Evolutionary conservation across 2,113 vertebrate genomes (phyloP).

Genomic region (Sula dactylatra): DNA sequence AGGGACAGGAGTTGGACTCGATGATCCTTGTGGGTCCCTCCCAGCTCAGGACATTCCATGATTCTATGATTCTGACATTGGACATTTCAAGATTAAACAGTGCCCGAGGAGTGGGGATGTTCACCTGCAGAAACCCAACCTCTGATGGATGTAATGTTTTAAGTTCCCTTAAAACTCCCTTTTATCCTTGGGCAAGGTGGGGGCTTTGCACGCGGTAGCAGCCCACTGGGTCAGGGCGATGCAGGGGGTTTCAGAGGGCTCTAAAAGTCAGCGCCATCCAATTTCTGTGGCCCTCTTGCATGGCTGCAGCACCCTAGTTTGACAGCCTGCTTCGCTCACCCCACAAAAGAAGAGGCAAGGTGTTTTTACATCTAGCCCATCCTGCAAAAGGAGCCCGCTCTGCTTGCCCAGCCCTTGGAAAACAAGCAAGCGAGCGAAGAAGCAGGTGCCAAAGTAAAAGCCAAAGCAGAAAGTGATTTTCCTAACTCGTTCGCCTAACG

Average conservation of each 20-base stretch:
- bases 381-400: neutral
- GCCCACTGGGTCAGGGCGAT: neutral
- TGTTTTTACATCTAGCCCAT: neutral
- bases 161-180: neutral
- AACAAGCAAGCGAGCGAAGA: neutral
- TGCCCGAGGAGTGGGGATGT: neutral
- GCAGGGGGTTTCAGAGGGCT: neutral
- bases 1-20: no score
- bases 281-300: neutral
- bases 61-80: no score
- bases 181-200: no score
- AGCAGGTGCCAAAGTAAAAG: neutral
- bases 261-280: neutral
- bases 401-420: neutral
- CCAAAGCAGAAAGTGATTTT: neutral
- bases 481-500: neutral
- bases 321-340: neutral
- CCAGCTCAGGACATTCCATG: no score
- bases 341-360: neutral
- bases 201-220: neutral
- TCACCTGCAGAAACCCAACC: neutral
- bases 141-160: no score
- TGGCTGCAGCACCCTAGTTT: accelerated
- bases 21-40: no score
- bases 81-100: neutral